A percentile compares a stretch with the other conserved stretches of the same genome.
Conservation (phyloP, 2,113 vertebrate species). For the Anas platyrhynchos region DNA sequence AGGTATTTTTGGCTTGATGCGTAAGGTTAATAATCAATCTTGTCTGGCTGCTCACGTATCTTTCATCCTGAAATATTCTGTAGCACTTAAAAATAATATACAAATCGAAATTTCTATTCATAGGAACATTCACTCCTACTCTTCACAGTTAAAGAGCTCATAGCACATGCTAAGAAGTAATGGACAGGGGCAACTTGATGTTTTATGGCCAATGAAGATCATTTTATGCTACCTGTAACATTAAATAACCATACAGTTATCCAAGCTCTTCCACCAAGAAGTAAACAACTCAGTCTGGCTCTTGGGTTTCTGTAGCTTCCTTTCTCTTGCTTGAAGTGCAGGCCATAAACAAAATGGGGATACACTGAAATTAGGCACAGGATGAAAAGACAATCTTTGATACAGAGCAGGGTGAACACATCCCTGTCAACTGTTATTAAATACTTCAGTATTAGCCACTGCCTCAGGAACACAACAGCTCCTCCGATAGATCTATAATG, state of each 20-base stretch:
- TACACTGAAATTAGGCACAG: neutral
- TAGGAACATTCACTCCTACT: neutral
- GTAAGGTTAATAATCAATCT: conserved; percentile 17
- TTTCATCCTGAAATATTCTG: conserved; percentile 20
- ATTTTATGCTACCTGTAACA: neutral
- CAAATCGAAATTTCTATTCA: neutral
- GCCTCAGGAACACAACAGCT: neutral
- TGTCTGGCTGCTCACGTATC: neutral
- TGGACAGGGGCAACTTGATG: neutral
- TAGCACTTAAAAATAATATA: conserved; percentile 34
- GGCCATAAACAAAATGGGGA: neutral
- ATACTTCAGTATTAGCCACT: neutral
- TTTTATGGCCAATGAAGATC: neutral
- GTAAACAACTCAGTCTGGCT: neutral
- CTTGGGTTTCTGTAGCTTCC: neutral
- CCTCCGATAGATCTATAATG: neutral
- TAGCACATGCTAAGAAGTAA: neutral
- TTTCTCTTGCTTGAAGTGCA: neutral
- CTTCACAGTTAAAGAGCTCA: neutral
- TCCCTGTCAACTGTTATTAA: neutral
- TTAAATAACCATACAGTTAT: neutral
- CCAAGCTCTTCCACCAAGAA: neutral
- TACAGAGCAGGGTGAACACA: neutral
- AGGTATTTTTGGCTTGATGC: conserved; percentile 28
- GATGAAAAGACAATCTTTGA: neutral